These are phyloP conservation scores for Phenacoccus solenopsis DNA, from an alignment of 1,140 invertebrate species.

Conservation along the genomic window DNA sequence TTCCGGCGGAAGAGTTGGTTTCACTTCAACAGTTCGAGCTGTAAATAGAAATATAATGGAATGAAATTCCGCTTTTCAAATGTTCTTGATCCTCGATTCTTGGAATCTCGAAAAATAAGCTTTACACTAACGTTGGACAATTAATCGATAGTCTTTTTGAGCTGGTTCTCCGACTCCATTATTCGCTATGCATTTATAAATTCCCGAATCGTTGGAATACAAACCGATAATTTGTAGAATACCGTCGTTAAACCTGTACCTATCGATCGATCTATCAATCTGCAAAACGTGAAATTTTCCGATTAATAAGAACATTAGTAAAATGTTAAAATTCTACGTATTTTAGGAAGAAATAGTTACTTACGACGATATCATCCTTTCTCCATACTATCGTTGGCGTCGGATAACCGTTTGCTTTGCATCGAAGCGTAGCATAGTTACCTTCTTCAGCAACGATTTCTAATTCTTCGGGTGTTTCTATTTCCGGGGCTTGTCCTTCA, in stretches of 20 bases:
- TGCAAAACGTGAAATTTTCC: too few species aligned
- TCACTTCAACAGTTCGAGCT: neutral
- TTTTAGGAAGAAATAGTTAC: too few species aligned
- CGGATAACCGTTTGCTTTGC: constrained; percentile 50
- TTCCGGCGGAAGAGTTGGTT: constrained; percentile 25
- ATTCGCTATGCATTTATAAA: constrained; percentile 70
- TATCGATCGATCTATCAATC: constrained; percentile 53
- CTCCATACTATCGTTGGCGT: constrained; percentile 46
- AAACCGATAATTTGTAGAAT: constrained; percentile 67
- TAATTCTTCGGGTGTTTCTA: neutral
- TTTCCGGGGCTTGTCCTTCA: neutral
- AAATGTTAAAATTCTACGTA: too few species aligned
- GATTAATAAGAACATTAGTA: too few species aligned
- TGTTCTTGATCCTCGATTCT: too few species aligned
- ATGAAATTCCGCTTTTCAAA: neutral
- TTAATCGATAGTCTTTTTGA: neutral
- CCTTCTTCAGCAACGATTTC: neutral
- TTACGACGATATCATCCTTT: constrained; percentile 41
- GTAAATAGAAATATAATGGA: neutral
- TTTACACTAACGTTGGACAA: neutral
- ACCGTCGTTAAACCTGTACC: constrained; percentile 53
- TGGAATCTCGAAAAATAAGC: too few species aligned
- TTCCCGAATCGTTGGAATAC: constrained; percentile 62
- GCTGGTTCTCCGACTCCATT: constrained; percentile 59
- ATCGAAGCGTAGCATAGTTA: constrained; percentile 42